phyloP scores from a whole-genome alignment of 2,113 vertebrate species.

The Tragelaphus imberbis region DNA sequence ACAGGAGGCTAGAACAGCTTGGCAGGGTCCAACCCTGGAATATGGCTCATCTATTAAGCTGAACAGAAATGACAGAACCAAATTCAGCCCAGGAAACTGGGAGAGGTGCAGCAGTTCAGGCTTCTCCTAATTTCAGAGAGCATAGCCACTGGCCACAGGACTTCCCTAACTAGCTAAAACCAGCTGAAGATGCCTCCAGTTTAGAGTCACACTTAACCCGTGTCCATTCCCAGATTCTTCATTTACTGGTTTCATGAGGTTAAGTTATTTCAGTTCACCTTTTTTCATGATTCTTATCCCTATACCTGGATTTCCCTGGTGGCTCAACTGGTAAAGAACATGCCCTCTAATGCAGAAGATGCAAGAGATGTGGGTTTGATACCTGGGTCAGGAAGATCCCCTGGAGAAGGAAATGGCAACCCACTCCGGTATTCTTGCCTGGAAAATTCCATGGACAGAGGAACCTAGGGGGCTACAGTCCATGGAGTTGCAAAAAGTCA shows the following conservation, averaged over 20 bases:
- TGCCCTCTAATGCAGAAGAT: neutral
- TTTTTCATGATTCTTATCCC: neutral
- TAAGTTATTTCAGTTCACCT: neutral
- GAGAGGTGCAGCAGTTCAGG: neutral
- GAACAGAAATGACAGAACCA: neutral
- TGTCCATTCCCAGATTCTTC: neutral
- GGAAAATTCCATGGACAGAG: neutral
- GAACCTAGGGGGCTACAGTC: neutral
- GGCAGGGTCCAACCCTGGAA: neutral
- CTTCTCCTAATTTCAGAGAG: neutral
- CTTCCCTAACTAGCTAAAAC: neutral
- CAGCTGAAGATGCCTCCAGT: neutral
- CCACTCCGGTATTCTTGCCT: neutral
- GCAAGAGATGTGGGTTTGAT: neutral
- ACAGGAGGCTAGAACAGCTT: neutral
- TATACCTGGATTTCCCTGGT: neutral
- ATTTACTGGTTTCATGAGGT: neutral
- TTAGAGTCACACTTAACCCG: neutral
- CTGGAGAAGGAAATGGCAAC: neutral
- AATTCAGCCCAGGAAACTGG: neutral
- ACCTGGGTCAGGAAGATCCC: neutral
- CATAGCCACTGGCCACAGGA: neutral
- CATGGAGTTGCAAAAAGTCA: neutral
- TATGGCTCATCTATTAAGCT: neutral
- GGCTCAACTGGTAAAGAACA: neutral